phyloP scores from a whole-genome alignment of 2,113 vertebrate genomes.

The Alexandromys fortis region DNA sequence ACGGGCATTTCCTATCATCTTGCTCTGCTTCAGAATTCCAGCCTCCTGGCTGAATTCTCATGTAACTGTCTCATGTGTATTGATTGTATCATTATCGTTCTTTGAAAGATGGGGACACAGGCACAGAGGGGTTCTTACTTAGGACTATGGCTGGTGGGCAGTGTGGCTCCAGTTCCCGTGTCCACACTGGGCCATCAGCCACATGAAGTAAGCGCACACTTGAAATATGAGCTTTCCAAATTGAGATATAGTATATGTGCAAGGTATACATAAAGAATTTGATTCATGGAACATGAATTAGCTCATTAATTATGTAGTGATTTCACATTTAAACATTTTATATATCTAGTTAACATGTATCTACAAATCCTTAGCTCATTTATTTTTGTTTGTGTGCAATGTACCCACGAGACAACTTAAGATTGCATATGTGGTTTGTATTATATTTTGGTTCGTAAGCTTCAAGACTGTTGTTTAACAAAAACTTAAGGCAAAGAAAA shows the following conservation, averaged over 20 bases:
- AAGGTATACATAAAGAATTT: neutral
- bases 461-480: neutral
- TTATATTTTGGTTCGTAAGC: neutral
- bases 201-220: neutral
- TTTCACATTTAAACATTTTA: neutral
- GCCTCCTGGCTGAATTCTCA: neutral
- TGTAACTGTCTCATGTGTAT: neutral
- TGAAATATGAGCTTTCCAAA: neutral
- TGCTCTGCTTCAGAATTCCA: neutral
- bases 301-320: neutral
- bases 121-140: neutral
- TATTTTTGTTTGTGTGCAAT: constrained; percentile 4
- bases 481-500: neutral
- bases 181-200: too few relatives aligned
- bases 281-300: neutral
- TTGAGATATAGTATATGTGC: neutral
- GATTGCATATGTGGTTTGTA: neutral
- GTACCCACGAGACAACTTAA: neutral
- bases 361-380: neutral
- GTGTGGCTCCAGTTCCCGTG: neutral
- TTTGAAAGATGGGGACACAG: neutral
- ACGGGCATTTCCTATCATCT: neutral
- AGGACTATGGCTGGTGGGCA: neutral
- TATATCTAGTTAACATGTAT: neutral
- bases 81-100: neutral